Evolutionary conservation across 2,888 invertebrate species (phyloP), one percentile per base, ranked within the genome.

Genomic region (Eupithecia centaureata): DNA sequence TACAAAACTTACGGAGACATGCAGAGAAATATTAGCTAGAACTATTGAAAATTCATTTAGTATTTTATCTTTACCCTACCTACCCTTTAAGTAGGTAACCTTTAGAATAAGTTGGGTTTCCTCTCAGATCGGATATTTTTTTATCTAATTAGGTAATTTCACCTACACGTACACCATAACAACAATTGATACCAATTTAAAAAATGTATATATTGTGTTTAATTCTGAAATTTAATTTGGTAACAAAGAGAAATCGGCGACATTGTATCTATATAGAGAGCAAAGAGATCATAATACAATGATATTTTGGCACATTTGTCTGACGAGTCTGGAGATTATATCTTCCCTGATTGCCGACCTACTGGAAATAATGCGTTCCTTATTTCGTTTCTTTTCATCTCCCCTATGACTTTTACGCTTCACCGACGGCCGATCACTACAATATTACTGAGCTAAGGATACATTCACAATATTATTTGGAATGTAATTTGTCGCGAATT

Each of bases 351-450:
- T 87, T 84, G 85, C 76, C 80, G 79, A 77, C 79, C 77, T 81
- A 78, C 82, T 84, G 82, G 83, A 85, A 85, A 80, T 88, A 87
- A 87, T 87, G 78, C 79, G 80, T 79, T 78, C 80, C 81, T 82
- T 81, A 84, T 84, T 81, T 77, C 76, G 75, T 71, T 76, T 73
- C 78, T 81, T 81, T 79, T 77, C 77, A 76, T 71, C 73, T 77
- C 80, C 76, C 79, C 75, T 70, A 77, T 78, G 82, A 82, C 79
- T 80, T 81, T 83, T 77, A 79, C 82, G 81, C 79, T 75, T 82
- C 80, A 78, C 73, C 78, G 77, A 76, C 75, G 76, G 75, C 67
- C 79, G 78, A 77, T 79, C 80, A 73, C 79, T 78, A 73, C 79
- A 76, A 80, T 83, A 83, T 83, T 79, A 79, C 80, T 73, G 78